Percentiles rank a stretch among this genome's conserved stretches.
Conservation (phyloP, 2,797 vertebrate genomes). For the Microtus obscurus region DNA sequence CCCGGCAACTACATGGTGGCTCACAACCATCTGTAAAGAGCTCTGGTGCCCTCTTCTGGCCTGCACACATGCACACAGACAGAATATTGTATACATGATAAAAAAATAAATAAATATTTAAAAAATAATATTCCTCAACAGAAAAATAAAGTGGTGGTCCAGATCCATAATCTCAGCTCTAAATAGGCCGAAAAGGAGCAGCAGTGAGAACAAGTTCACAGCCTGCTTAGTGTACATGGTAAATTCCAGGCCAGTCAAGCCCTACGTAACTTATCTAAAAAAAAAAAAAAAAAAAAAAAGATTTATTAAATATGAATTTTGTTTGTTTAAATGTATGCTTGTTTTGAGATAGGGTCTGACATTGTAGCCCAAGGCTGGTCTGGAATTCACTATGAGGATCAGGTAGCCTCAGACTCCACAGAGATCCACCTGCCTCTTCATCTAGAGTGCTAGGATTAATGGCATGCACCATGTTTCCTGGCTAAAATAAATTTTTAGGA, state of each 20-base stretch:
- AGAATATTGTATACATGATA: too few species aligned
- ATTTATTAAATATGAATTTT: neutral
- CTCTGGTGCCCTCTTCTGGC: too few species aligned
- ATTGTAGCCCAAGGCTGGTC: neutral
- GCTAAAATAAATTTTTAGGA: neutral
- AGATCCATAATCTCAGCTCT: neutral
- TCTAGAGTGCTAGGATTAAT: too few species aligned
- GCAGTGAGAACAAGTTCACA: too few species aligned
- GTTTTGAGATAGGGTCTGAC: neutral
- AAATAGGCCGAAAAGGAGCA: neutral
- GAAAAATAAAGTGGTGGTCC: neutral
- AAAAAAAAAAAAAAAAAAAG: neutral
- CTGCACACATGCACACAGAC: too few species aligned
- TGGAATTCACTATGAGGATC: neutral
- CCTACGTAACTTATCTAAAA: neutral
- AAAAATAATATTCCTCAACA: too few species aligned
- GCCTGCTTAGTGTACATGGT: neutral
- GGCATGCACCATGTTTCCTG: neutral
- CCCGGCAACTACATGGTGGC: too few species aligned
- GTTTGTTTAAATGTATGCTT: neutral
- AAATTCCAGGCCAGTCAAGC: neutral
- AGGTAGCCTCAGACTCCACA: neutral
- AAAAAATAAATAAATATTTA: too few species aligned
- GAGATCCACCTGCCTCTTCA: neutral
- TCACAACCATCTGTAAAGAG: too few species aligned